A percentile compares a stretch with the other conserved stretches of the same genome.
Evolutionary conservation across 2,113 vertebrate species (phyloP).

Genomic region (Chlorodrepanis virens): DNA sequence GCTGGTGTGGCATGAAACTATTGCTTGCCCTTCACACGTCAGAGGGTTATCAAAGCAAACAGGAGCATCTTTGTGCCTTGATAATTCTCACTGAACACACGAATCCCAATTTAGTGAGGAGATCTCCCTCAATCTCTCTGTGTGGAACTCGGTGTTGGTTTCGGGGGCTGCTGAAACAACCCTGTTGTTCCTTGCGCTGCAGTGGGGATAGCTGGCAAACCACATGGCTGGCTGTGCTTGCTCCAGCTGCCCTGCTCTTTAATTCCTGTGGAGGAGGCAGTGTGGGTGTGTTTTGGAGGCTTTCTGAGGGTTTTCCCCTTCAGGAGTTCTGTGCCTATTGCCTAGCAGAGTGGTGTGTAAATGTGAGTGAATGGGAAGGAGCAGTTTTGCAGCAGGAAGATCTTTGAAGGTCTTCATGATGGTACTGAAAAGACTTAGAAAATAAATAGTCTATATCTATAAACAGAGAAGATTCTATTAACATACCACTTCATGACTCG

Average conservation of each 20-base stretch:
- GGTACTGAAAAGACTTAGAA: slow-evolving; percentile 49
- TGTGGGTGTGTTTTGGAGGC: slow-evolving; percentile 19
- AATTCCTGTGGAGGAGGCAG: neutral
- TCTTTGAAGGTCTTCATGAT: slow-evolving; percentile 5
- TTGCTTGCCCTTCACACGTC: neutral
- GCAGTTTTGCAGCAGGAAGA: neutral
- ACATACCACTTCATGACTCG: slow-evolving; percentile 30
- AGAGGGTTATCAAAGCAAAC: slow-evolving; percentile 68
- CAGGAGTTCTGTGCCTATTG: slow-evolving; percentile 61
- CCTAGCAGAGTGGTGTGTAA: slow-evolving; percentile 30
- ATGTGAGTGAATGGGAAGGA: slow-evolving; percentile 42
- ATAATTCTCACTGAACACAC: slow-evolving; percentile 67
- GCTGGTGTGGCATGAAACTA: neutral
- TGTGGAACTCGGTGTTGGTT: slow-evolving; percentile 34
- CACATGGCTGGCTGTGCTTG: neutral
- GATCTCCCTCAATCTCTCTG: slow-evolving; percentile 17
- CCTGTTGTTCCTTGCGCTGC: neutral
- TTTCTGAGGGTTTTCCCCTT: slow-evolving; percentile 32
- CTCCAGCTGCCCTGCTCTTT: neutral
- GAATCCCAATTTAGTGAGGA: slow-evolving; percentile 49
- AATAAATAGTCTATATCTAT: slow-evolving; percentile 58
- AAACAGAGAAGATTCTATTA: slow-evolving; percentile 62
- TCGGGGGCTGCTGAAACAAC: slow-evolving; percentile 48
- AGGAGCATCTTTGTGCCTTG: slow-evolving; percentile 63
- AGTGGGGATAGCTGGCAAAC: slow-evolving; percentile 6